Percentiles rank a stretch among this genome's conserved stretches.
phyloP scores from a whole-genome alignment of 2,113 vertebrate genomes.

The Indicator maculatus region DNA sequence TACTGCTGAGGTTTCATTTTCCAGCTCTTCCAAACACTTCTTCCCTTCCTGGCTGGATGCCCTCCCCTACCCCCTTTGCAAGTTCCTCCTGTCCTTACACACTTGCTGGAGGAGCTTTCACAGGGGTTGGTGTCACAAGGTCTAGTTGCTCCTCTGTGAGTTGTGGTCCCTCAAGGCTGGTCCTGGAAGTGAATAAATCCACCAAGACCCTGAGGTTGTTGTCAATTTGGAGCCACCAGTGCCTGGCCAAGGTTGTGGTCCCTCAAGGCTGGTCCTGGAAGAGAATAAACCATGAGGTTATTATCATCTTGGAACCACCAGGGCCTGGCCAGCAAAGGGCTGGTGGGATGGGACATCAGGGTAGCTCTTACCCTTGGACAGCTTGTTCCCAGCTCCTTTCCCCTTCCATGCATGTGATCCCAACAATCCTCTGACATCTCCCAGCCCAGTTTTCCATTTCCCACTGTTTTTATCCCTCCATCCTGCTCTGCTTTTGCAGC shows the following conservation, averaged over 20 bases:
- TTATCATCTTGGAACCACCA: neutral
- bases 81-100: fast-evolving
- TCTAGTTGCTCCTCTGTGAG: neutral
- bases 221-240: neutral
- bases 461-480: neutral
- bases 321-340: too few species aligned
- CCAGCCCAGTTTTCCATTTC: too few species aligned
- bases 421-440: too few species aligned
- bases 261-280: neutral
- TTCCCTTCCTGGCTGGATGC: neutral
- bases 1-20: neutral
- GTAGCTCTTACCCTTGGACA: too few species aligned
- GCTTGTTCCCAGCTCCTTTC: too few species aligned
- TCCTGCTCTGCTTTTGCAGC: neutral
- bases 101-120: neutral
- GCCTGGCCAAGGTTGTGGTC: neutral
- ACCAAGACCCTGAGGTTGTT: neutral
- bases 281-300: neutral
- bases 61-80: neutral
- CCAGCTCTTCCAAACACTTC: neutral
- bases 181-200: neutral
- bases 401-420: too few species aligned
- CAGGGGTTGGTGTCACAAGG: neutral
- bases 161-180: neutral
- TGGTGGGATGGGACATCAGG: neutral